These are phyloP conservation scores for Chinchilla lanigera DNA, from an alignment of 2,113 vertebrate species.

Conservation along the genomic window DNA sequence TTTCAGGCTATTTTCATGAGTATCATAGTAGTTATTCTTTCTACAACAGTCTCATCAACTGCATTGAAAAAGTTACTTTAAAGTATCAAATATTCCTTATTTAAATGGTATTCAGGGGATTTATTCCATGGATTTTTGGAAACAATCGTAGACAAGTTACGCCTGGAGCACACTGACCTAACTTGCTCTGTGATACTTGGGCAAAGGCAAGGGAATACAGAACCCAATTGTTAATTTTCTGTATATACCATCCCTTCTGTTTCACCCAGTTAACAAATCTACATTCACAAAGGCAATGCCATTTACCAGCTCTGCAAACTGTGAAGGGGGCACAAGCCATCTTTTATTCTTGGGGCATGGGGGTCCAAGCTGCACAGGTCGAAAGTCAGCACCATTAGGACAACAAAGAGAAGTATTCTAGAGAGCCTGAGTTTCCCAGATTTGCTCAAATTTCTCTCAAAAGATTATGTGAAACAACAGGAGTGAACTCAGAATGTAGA, in stretches of 20 bases:
- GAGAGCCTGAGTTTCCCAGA: background rate
- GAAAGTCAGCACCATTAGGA: background rate
- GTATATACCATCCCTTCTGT: slow-evolving; percentile 50
- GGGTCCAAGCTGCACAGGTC: background rate
- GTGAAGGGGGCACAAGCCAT: slow-evolving; percentile 34
- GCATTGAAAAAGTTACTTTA: background rate
- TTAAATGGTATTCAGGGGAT: background rate
- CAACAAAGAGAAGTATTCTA: slow-evolving; percentile 5
- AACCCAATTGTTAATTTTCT: slow-evolving; percentile 51
- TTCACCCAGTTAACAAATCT: slow-evolving; percentile 45
- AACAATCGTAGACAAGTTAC: slow-evolving; percentile 17
- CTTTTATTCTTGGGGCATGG: slow-evolving; percentile 60
- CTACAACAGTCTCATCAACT: background rate
- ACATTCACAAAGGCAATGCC: slow-evolving; percentile 38
- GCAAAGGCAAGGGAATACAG: slow-evolving; percentile 16
- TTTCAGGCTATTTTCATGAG: background rate
- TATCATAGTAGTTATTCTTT: background rate
- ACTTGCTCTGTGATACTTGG: background rate
- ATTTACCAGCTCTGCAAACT: slow-evolving; percentile 46
- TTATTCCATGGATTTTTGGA: background rate
- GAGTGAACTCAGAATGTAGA: background rate
- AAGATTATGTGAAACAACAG: slow-evolving; percentile 27
- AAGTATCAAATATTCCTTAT: background rate
- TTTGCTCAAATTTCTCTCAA: slow-evolving; percentile 11
- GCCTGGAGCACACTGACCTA: background rate